phyloP scores from a whole-genome alignment of 2,113 vertebrate genomes.

The Pseudolaguvia tuberculata region DNA sequence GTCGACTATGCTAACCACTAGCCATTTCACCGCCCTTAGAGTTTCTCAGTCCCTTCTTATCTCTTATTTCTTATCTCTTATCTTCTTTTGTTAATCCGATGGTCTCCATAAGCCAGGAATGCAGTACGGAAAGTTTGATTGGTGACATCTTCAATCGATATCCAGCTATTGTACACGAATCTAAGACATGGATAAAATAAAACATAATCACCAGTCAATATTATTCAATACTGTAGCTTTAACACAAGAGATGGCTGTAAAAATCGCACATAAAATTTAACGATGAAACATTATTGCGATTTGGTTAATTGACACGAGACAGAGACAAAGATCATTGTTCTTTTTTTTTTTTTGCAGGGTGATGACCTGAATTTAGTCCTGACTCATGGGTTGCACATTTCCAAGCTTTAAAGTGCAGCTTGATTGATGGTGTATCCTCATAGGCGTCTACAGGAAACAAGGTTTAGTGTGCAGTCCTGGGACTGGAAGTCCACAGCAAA shows the following conservation, averaged over 20 bases:
- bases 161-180: background rate
- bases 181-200: background rate
- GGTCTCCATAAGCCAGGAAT: background rate
- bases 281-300: background rate
- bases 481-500: slow-evolving; percentile 25
- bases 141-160: background rate
- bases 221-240: background rate
- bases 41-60: background rate
- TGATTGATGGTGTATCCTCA: slow-evolving; percentile 39
- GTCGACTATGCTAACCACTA: too few relatives aligned
- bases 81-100: too few relatives aligned
- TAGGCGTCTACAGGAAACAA: slow-evolving; percentile 25
- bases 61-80: background rate
- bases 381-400: slow-evolving; percentile 25
- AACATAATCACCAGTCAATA: background rate
- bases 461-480: slow-evolving; percentile 25
- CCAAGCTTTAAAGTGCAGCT: slow-evolving; percentile 13
- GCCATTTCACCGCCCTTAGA: too few relatives aligned
- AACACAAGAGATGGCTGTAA: background rate
- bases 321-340: slow-evolving; percentile 14
- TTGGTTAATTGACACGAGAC: slow-evolving; percentile 20
- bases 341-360: slow-evolving; percentile 12
- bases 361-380: slow-evolving; percentile 31
- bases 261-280: background rate
- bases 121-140: background rate